Conservation (phyloP, 2,797 vertebrate species). For the Darevskia mixta region DNA sequence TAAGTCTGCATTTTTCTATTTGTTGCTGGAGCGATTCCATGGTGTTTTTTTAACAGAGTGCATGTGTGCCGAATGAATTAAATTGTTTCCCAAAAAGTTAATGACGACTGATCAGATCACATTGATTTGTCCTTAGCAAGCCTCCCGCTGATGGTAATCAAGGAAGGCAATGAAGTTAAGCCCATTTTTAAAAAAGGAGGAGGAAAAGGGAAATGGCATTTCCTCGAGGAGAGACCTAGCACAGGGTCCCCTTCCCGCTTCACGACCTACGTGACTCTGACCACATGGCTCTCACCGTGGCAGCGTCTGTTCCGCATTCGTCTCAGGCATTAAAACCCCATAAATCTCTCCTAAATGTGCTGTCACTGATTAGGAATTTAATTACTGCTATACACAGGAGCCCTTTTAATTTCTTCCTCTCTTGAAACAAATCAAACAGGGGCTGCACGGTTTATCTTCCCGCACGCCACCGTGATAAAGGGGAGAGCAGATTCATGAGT, state of each 20-base stretch:
- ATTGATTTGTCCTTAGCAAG: slow-evolving; percentile 62
- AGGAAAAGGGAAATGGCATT: slow-evolving; percentile 74
- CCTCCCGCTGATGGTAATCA: slow-evolving; percentile 63
- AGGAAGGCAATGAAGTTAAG: slow-evolving; percentile 59
- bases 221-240: slow-evolving; percentile 72
- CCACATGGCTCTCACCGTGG: slow-evolving; percentile 67
- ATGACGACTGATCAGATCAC: slow-evolving; percentile 52
- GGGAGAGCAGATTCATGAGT: slow-evolving; percentile 54
- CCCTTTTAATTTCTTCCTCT: slow-evolving; percentile 73
- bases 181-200: slow-evolving; percentile 55
- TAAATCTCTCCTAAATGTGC: slow-evolving; percentile 65
- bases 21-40: neutral
- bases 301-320: slow-evolving; percentile 52
- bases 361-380: slow-evolving; percentile 70
- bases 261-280: slow-evolving; percentile 78
- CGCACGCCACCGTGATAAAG: slow-evolving; percentile 47
- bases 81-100: slow-evolving; percentile 54
- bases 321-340: slow-evolving; percentile 62
- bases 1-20: too few relatives aligned
- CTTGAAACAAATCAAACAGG: slow-evolving; percentile 63
- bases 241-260: slow-evolving; percentile 56
- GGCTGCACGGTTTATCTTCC: slow-evolving; percentile 52
- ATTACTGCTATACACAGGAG: slow-evolving; percentile 73
- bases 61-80: slow-evolving; percentile 28
- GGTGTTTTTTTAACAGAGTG: too few relatives aligned